Conservation (phyloP, 2,888 invertebrate species). For the Drosophila planitibia region DNA sequence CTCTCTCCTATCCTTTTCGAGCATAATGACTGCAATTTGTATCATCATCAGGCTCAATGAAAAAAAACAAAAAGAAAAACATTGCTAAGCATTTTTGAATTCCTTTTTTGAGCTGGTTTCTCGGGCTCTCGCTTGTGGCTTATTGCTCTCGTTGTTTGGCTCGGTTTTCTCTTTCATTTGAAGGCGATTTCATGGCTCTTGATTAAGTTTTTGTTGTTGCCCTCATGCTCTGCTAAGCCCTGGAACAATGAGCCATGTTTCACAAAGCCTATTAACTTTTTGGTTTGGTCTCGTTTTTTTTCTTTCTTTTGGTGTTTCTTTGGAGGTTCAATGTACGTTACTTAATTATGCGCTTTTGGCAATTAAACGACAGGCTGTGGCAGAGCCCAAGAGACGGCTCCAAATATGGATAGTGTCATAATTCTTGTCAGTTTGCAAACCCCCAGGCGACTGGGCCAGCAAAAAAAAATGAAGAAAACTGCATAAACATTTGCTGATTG, state of each 20-base stretch:
- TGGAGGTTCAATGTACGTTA: conserved; percentile 64
- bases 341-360: conserved; percentile 77
- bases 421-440: conserved; percentile 77
- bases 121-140: conserved; percentile 6
- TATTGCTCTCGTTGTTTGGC: conserved; percentile 8
- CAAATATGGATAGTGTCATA: conserved; percentile 79
- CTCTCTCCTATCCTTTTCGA: conserved; percentile 15
- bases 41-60: conserved; percentile 65
- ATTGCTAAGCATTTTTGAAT: conserved; percentile 70
- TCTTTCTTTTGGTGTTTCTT: neutral
- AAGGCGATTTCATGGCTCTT: conserved; percentile 72
- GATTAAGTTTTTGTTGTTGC: conserved; percentile 57
- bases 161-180: conserved; percentile 61
- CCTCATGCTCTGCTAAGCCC: conserved; percentile 24
- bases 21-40: conserved; percentile 73
- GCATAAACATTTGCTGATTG: conserved; percentile 82
- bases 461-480: conserved; percentile 46
- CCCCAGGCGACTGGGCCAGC: conserved; percentile 64
- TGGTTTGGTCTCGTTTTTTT: neutral
- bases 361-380: conserved; percentile 69
- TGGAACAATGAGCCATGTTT: conserved; percentile 44
- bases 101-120: conserved; percentile 25
- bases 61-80: conserved; percentile 50
- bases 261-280: conserved; percentile 69
- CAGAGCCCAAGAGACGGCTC: conserved; percentile 41